A percentile compares a stretch with the other conserved stretches of the same genome.
Evolutionary conservation across 2,797 vertebrate genomes (phyloP).

Genomic region (Ptychobarbus kaznakovi): DNA sequence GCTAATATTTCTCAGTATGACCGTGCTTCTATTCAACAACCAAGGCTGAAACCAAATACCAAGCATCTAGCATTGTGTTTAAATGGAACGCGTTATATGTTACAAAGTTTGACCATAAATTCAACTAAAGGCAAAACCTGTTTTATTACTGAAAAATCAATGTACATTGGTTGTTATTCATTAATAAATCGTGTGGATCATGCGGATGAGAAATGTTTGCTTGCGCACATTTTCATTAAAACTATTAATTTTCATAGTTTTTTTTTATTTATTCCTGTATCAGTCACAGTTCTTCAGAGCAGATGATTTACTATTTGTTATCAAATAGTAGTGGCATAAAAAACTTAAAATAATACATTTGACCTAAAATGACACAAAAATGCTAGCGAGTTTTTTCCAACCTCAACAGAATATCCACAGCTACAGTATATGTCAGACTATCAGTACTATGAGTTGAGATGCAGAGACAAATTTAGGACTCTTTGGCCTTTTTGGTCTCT

Average conservation of each 20-base stretch:
- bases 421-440: constrained; percentile 20
- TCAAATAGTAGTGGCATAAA: background rate
- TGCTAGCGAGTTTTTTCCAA: background rate
- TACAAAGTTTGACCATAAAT: background rate
- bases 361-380: background rate
- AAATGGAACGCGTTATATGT: background rate
- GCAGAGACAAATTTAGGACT: constrained; percentile 45
- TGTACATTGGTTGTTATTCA: background rate
- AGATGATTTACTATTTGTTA: constrained; percentile 16
- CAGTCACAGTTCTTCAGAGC: constrained; percentile 26
- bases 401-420: constrained; percentile 15
- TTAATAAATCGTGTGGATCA: constrained; percentile 25
- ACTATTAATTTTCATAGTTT: background rate
- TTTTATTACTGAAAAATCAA: background rate
- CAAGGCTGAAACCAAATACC: constrained; percentile 2
- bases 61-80: constrained; percentile 2
- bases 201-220: constrained; percentile 5
- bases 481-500: constrained; percentile 60
- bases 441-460: constrained; percentile 1
- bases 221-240: constrained; percentile 1
- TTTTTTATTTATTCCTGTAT: background rate
- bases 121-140: background rate
- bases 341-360: constrained; percentile 4
- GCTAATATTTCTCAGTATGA: constrained; percentile 19
- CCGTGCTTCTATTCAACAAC: background rate